These are phyloP conservation scores for Yoshiicerus persimilis DNA, from an alignment of 1,140 invertebrate species.

Conservation along the genomic window DNA sequence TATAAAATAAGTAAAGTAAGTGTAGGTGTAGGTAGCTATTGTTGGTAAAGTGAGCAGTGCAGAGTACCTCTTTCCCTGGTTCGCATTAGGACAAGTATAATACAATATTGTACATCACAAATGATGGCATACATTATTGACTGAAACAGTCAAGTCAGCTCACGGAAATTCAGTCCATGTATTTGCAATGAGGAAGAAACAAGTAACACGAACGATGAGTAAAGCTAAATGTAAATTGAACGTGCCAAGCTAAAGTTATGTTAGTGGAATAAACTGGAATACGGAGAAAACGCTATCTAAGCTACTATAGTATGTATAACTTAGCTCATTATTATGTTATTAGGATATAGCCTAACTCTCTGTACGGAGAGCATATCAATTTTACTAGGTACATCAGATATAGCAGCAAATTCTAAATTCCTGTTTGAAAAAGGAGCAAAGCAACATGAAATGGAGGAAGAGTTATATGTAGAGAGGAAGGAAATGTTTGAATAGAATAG, in stretches of 20 bases:
- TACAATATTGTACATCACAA: background rate
- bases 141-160: background rate
- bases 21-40: too few species aligned
- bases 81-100: background rate
- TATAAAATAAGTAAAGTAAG: too few species aligned
- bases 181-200: conserved; percentile 1
- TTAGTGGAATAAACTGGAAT: background rate
- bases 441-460: background rate
- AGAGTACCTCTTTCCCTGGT: background rate
- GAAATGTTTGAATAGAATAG: background rate
- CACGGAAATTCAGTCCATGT: background rate
- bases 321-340: background rate
- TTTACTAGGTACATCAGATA: background rate
- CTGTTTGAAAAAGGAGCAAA: background rate
- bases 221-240: background rate
- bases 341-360: background rate
- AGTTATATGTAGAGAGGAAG: background rate
- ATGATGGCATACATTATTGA: background rate
- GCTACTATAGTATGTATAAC: background rate
- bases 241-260: background rate
- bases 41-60: background rate
- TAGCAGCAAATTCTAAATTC: background rate
- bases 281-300: background rate
- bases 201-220: background rate
- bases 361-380: background rate